phyloP scores from a whole-genome alignment of 2,888 invertebrate species.

The Aromia moschata region DNA sequence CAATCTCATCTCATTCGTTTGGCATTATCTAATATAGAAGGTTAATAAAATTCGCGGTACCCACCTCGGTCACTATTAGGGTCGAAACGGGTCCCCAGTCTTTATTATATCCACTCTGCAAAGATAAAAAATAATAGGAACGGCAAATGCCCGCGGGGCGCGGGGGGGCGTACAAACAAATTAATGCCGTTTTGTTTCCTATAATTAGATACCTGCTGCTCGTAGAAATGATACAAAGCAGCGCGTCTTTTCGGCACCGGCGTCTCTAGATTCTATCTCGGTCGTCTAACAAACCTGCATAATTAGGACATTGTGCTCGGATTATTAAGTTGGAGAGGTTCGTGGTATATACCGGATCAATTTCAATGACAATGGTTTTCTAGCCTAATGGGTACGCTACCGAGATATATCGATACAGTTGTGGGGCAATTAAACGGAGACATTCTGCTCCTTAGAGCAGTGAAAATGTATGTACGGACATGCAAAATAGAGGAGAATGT shows the following conservation, averaged over 20 bases:
- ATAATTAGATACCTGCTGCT: conserved; percentile 26
- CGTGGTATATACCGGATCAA: conserved; percentile 37
- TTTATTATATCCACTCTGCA: too few species aligned
- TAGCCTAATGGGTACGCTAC: conserved; percentile 41
- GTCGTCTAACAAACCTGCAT: conserved; percentile 41
- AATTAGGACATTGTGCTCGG: conserved; percentile 41
- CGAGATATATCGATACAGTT: conserved; percentile 42
- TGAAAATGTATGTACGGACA: too few species aligned
- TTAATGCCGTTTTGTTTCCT: conserved; percentile 22
- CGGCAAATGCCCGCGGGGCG: neutral
- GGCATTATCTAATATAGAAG: too few species aligned
- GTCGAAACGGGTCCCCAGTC: too few species aligned
- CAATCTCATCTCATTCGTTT: too few species aligned
- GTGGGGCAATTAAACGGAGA: conserved; percentile 42
- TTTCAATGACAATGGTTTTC: conserved; percentile 43
- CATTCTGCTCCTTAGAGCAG: too few species aligned
- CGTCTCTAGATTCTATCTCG: conserved; percentile 31
- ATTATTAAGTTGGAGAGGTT: conserved; percentile 35
- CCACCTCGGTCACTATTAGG: too few species aligned
- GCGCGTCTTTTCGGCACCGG: conserved; percentile 17
- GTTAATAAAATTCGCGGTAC: too few species aligned
- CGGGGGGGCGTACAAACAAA: conserved; percentile 15
- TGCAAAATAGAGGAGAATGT: too few species aligned
- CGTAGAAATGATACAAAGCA: conserved; percentile 19
- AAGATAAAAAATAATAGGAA: conserved; percentile 11